Evolutionary conservation across 2,797 vertebrate genomes (phyloP), one percentile per base, ranked within the genome.

Genomic region (Huso huso): DNA sequence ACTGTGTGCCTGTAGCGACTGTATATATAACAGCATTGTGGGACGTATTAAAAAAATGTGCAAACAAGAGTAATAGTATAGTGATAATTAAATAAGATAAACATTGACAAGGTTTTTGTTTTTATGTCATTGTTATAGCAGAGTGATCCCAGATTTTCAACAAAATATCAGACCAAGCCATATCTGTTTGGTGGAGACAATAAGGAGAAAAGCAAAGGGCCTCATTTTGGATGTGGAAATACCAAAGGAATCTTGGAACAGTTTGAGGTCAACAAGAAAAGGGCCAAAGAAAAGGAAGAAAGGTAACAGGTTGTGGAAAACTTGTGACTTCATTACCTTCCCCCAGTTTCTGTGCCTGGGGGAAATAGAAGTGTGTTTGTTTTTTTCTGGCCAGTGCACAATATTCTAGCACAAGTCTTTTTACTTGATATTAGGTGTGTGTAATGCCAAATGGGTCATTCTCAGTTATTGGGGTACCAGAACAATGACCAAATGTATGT

Each of bases 141-240:
- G 83, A 95, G 80, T 59, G 93, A 96, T 68, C 81, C 86, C 74
- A 94, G 83, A 73, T 76, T 93, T 82, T 87, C 83, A 55, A 84
- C 74, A 76, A 95, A 84, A 83, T 99, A 98, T 78, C 90, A 89
- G 69, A 79, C 86, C 66, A 98, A 96, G 76, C 94, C 96, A 50
- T 87, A 88, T 62, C 78, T 98, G 62, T 95, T 94, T 82, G 88
- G 86, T 75, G 83, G 79, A 63, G 89, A 95, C 59, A 55, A 74
- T 48, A 95, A 85, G 68, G 87, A 90, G 76, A 84, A 75, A 72
- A 12, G 13, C 18, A 73, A 80, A 52, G 77, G 81, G 68, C 69
- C 80, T 68, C 78, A 74, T 78, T 81, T 87, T 72, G 76, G 78
- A 51, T 1, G 69, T 71, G 82, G 81, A 74, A 89, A 88, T 83